These are phyloP conservation scores for Mirounga angustirostris DNA, from an alignment of 2,113 vertebrate genomes.

Conservation along the genomic window DNA sequence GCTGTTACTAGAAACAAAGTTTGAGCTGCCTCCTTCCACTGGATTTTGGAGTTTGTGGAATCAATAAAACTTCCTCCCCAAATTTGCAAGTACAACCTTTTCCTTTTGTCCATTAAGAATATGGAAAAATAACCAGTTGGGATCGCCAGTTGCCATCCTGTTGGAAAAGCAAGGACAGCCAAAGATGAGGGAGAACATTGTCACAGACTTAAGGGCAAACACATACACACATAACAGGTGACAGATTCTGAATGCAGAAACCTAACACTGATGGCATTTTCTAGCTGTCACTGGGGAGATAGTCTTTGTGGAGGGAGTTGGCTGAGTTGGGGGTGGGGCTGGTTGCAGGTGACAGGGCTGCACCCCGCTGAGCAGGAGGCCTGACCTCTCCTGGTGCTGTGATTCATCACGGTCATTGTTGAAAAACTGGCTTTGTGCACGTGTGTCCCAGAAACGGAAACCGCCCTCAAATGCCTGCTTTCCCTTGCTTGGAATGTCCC, in stretches of 20 bases:
- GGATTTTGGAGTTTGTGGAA: background rate
- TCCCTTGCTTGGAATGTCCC: background rate
- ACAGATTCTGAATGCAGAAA: background rate
- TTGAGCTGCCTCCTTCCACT: background rate
- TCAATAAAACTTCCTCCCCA: background rate
- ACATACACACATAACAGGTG: fast-evolving
- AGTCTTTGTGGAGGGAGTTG: background rate
- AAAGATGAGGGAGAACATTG: background rate
- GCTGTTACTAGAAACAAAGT: background rate
- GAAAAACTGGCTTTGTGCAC: background rate
- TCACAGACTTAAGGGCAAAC: background rate
- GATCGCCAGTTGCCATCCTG: background rate
- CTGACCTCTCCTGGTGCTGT: background rate
- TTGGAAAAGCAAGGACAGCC: background rate
- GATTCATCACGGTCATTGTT: background rate
- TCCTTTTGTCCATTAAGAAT: background rate
- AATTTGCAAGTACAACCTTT: background rate
- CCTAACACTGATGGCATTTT: background rate
- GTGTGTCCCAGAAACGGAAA: background rate
- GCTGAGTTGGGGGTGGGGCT: background rate
- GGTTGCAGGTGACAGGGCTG: background rate
- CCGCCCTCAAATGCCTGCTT: background rate
- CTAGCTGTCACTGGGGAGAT: background rate
- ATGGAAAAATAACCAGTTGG: background rate
- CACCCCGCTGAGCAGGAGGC: background rate